A percentile compares a stretch with the other conserved stretches of the same genome.
phyloP scores from a whole-genome alignment of 2,797 vertebrate genomes.

The Serranus cabrilla region DNA sequence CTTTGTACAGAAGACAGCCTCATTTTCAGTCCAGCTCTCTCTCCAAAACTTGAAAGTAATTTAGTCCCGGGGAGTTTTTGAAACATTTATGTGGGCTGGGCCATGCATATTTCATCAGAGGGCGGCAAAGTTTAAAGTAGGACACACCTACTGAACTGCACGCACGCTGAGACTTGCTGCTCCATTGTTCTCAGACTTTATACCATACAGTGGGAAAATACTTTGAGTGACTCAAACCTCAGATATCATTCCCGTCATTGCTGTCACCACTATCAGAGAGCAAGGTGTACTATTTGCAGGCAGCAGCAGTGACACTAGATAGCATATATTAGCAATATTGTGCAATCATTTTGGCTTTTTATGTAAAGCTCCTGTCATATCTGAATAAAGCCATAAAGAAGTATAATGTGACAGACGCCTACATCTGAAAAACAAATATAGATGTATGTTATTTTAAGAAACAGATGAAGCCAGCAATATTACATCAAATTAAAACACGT shows the following conservation, averaged over 20 bases:
- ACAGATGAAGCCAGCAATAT: no score
- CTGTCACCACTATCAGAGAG: background rate
- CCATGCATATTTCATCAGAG: constrained; percentile 66
- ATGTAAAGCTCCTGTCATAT: no score
- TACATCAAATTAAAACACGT: no score
- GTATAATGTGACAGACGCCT: no score
- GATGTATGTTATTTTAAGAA: no score
- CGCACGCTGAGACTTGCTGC: background rate
- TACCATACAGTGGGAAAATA: background rate
- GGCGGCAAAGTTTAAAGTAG: constrained; percentile 59
- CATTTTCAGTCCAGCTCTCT: constrained; percentile 48
- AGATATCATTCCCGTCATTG: background rate
- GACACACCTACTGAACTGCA: constrained; percentile 35
- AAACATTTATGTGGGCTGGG: constrained; percentile 68
- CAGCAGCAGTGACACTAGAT: no score
- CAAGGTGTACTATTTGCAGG: background rate
- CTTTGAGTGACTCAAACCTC: background rate
- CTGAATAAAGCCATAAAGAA: no score
- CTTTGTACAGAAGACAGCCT: constrained; percentile 39
- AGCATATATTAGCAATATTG: no score
- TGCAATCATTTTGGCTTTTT: no score
- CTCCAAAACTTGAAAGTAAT: constrained; percentile 57
- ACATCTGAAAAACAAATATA: no score
- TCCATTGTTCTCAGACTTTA: background rate
- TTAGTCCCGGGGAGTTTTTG: constrained; percentile 60